These are phyloP conservation scores for Ectemnius lituratus DNA, from an alignment of 2,888 invertebrate genomes.

Conservation along the genomic window DNA sequence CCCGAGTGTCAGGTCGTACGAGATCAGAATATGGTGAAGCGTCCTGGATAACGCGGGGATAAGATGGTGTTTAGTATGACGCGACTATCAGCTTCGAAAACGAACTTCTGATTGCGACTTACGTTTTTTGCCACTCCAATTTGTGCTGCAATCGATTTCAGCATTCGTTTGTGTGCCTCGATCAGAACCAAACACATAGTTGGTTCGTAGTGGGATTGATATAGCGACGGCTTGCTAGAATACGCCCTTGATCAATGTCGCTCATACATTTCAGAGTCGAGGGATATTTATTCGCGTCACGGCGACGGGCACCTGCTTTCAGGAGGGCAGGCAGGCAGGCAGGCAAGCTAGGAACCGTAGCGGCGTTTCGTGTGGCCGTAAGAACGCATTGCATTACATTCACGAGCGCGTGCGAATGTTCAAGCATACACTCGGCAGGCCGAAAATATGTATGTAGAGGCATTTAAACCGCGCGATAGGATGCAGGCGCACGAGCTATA, in stretches of 20 bases:
- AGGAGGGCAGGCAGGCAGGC: conserved; percentile 67
- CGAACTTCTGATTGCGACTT: neutral
- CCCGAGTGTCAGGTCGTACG: conserved; percentile 30
- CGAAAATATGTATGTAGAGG: conserved; percentile 10
- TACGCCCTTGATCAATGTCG: no score
- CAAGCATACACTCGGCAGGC: neutral
- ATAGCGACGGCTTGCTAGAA: no score
- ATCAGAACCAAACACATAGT: no score
- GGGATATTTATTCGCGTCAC: conserved; percentile 53
- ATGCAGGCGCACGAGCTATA: neutral
- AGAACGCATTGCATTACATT: conserved; percentile 54
- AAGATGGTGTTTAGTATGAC: conserved; percentile 4
- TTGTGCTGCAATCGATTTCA: neutral
- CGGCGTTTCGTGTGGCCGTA: conserved; percentile 26
- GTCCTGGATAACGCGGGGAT: conserved; percentile 18
- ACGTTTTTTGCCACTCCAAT: no score
- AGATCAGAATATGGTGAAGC: conserved; percentile 40
- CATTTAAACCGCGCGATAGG: neutral
- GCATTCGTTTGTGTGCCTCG: no score
- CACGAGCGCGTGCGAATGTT: conserved; percentile 17
- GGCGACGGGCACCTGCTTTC: conserved; percentile 62
- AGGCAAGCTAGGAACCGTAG: no score
- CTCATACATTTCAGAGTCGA: neutral
- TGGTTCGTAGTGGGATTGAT: no score
- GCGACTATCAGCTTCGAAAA: neutral